These are phyloP conservation scores for Epistrophe grossulariae DNA, from an alignment of 2,888 invertebrate genomes.

Conservation along the genomic window DNA sequence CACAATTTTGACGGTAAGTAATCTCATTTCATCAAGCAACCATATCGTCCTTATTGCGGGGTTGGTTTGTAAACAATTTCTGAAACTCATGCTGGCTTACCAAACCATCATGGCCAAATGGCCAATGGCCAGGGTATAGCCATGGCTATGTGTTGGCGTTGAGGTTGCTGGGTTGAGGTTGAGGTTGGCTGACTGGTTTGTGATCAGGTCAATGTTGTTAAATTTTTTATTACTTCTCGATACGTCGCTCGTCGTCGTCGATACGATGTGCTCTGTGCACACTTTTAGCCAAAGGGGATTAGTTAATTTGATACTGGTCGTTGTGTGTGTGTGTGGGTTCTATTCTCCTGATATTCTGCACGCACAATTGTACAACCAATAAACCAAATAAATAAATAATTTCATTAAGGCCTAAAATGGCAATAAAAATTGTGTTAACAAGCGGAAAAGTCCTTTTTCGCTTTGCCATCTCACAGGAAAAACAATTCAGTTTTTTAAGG, in stretches of 20 bases:
- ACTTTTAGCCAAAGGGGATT: conserved; percentile 42
- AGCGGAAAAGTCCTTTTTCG: conserved; percentile 74
- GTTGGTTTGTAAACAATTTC: conserved; percentile 53
- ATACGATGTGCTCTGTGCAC: not conserved
- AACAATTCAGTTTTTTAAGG: conserved; percentile 56
- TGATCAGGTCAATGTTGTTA: conserved; percentile 50
- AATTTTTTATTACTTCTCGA: conserved; percentile 55
- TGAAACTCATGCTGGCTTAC: conserved; percentile 7
- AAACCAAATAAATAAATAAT: conserved; percentile 75
- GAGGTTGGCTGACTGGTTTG: not conserved
- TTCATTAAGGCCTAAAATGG: conserved; percentile 72
- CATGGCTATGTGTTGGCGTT: not conserved
- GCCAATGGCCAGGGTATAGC: conserved; percentile 3
- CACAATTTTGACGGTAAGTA: conserved; percentile 68
- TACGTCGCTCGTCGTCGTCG: conserved; percentile 4
- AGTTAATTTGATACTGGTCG: conserved; percentile 48
- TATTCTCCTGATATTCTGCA: not conserved
- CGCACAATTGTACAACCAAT: conserved; percentile 37
- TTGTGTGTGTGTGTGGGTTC: not conserved
- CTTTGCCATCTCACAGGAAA: conserved; percentile 50
- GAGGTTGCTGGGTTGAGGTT: not conserved
- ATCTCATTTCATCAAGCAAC: conserved; percentile 47
- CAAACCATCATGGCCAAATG: conserved; percentile 17
- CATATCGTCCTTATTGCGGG: conserved; percentile 29
- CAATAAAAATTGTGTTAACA: conserved; percentile 75